Conservation (phyloP, 2,113 vertebrate species). For the Lophius piscatorius region DNA sequence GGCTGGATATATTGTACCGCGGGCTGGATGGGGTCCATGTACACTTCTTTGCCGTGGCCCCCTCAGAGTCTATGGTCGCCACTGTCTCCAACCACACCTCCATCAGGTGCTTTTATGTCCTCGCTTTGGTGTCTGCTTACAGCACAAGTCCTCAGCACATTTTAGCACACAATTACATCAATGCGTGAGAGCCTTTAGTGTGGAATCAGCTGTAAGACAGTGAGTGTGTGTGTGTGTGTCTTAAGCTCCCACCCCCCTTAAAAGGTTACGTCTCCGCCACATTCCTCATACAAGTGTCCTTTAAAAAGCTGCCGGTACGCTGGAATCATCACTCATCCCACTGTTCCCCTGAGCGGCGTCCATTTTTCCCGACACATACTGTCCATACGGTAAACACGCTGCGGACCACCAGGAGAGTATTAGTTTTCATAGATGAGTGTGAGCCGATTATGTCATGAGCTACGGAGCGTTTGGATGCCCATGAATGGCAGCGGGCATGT, state of each 20-base stretch:
- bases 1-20: too few species aligned
- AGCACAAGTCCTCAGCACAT: too few species aligned
- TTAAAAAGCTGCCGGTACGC: conserved; percentile 35
- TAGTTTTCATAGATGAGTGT: conserved; percentile 42
- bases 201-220: conserved; percentile 32
- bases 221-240: conserved; percentile 2
- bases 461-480: too few species aligned
- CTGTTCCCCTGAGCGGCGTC: conserved; percentile 1
- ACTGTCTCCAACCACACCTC: too few species aligned
- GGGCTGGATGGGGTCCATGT: too few species aligned
- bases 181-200: too few species aligned
- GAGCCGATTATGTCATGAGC: conserved; percentile 43
- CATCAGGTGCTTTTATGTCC: too few species aligned
- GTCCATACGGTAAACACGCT: conserved; percentile 1
- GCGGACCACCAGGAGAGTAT: conserved; percentile 20
- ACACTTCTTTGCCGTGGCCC: too few species aligned
- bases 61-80: too few species aligned
- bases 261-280: conserved; percentile 36
- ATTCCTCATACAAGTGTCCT: conserved; percentile 73
- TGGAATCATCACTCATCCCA: conserved; percentile 36
- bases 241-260: conserved; percentile 1
- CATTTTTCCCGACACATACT: conserved; percentile 10
- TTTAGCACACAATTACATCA: too few species aligned
- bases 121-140: too few species aligned
- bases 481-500: too few species aligned